Evolutionary conservation across 2,113 vertebrate species (phyloP).

Genomic region (Telmatochromis sp.): DNA sequence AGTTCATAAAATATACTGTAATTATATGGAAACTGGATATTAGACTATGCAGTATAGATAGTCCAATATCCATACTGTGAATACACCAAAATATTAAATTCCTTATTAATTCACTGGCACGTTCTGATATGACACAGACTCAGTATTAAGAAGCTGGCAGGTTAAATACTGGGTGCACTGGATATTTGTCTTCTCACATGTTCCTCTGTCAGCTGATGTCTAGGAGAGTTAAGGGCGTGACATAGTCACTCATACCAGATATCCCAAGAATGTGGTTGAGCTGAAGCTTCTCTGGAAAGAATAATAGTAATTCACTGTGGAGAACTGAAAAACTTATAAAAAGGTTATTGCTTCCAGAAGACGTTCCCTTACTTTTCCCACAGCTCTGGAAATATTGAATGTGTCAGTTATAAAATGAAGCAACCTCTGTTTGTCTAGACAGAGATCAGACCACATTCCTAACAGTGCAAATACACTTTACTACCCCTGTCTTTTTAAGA

Average conservation of each 20-base stretch:
- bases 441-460: not conserved
- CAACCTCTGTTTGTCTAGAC: not conserved
- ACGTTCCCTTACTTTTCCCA: not conserved
- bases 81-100: not conserved
- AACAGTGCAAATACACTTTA: not conserved
- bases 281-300: not conserved
- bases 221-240: not conserved
- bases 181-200: not conserved
- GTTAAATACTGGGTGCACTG: not conserved
- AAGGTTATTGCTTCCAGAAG: not conserved
- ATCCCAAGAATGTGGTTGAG: not conserved
- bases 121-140: not conserved
- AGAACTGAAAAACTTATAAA: not conserved
- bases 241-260: not conserved
- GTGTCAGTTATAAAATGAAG: not conserved
- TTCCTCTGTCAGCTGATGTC: not conserved
- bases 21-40: not conserved
- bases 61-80: not conserved
- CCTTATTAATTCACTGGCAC: not conserved
- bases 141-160: not conserved
- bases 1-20: not conserved
- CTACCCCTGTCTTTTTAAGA: not conserved
- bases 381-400: not conserved
- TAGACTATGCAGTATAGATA: not conserved
- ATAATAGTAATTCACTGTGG: not conserved